Conservation (phyloP, 2,888 invertebrate genomes). For the Rotaria macrura region DNA sequence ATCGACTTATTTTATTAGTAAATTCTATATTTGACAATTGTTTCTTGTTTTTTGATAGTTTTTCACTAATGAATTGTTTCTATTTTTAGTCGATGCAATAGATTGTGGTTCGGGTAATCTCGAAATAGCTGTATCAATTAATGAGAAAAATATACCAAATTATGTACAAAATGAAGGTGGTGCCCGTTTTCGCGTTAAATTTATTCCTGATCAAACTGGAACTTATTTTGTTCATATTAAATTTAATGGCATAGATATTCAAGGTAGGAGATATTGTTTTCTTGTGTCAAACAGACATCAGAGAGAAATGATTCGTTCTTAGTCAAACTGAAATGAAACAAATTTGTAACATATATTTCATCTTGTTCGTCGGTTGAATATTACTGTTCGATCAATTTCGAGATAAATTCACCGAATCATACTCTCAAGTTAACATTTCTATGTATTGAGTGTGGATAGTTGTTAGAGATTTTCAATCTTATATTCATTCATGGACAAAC, state of each 20-base stretch:
- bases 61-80: too few relatives aligned
- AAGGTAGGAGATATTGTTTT: conserved; percentile 19
- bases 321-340: too few relatives aligned
- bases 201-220: conserved; percentile 79
- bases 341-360: too few relatives aligned
- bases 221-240: conserved; percentile 75
- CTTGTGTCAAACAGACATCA: too few relatives aligned
- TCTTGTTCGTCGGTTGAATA: too few relatives aligned
- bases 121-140: conserved; percentile 54
- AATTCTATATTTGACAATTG: conserved; percentile 54
- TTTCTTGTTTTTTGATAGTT: conserved; percentile 52
- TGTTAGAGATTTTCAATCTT: too few relatives aligned
- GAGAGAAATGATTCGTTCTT: too few relatives aligned
- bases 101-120: conserved; percentile 49
- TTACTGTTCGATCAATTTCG: too few relatives aligned
- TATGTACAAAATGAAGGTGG: conserved; percentile 51
- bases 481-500: too few relatives aligned
- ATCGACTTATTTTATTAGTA: conserved; percentile 57
- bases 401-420: too few relatives aligned
- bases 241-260: conserved; percentile 54
- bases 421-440: too few relatives aligned
- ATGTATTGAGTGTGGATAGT: too few relatives aligned
- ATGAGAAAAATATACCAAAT: conserved; percentile 57
- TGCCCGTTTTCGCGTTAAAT: conserved; percentile 74
- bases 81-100: conserved; percentile 16